Evolutionary conservation across 2,888 invertebrate genomes (phyloP), one percentile per base, ranked within the genome.

Genomic region (Sarcophaga carnaria): DNA sequence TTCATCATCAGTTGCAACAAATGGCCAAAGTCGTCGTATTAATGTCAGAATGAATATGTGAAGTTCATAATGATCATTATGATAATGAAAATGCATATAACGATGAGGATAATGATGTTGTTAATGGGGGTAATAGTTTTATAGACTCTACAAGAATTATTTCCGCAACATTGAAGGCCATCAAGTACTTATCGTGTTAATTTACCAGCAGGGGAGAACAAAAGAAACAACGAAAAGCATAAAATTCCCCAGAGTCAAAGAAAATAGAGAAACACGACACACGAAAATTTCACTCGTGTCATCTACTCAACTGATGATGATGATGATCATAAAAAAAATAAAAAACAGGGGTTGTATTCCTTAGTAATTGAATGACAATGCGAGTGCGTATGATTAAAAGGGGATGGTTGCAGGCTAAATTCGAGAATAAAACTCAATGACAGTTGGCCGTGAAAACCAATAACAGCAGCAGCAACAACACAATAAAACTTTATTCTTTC

Each of bases 161-260:
- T 91, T 92, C 91, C 91, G 91, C 92, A 90, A 91, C 92, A 92
- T 92, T 92, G 92, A 89, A 89, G 90, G 88, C 91, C 91, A 91
- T 92, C 91, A 92, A 92, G 91, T 92, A 91, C 91, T 92, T 92
- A 92, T 90, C 91, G 92, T 89, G 92, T 92, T 92, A 92, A 92
- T 92, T 92, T 92, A 92, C 91, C 91, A 88, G 84, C 86, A 85
- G 86, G 84, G 85, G 84, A 82, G 69, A 8, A 14, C 62, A 70
- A 78, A 70, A 14, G 14, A n/a, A 47, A 49, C 54, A 64, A 3
- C 62, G 71, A 83, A 86, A 88, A 87, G 81, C 88, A 77, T 72
- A 81, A 80, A 88, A 88, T 87, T 88, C 88, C 86, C 88, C 85
- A 77, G 74, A 77, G 80, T 71, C 77, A 63, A 25, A 17, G 60